Conservation (phyloP, 2,797 vertebrate genomes). For the Pterois miles region DNA sequence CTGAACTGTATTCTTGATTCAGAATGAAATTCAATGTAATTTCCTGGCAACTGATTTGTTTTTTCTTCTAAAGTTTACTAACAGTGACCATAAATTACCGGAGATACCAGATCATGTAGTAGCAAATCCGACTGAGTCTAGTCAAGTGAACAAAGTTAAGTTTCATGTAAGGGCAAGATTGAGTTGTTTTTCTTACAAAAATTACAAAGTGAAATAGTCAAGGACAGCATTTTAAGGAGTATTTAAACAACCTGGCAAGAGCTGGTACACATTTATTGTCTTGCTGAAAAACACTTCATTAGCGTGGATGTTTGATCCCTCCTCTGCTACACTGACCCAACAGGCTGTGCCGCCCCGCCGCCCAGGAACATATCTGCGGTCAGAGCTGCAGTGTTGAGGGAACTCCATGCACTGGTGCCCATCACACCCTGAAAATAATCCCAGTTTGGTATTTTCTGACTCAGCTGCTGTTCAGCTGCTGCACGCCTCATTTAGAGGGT, state of each 20-base stretch:
- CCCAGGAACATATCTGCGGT: slow-evolving; percentile 12
- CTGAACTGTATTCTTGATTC: too few species aligned
- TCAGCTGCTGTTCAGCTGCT: slow-evolving; percentile 65
- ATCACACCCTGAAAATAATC: slow-evolving; percentile 55
- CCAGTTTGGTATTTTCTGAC: slow-evolving; percentile 41
- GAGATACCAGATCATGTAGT: neutral
- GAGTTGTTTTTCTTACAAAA: neutral
- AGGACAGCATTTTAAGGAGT: neutral
- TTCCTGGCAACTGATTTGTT: too few species aligned
- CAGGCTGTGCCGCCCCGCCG: neutral
- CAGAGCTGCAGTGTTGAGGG: slow-evolving; percentile 5
- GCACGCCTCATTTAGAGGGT: neutral
- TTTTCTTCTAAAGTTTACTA: neutral
- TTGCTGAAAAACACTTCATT: neutral
- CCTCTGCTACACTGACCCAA: neutral
- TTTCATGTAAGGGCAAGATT: neutral
- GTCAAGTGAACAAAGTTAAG: neutral
- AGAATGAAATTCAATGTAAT: too few species aligned
- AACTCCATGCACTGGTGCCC: slow-evolving; percentile 14
- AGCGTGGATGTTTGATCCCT: neutral
- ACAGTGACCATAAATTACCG: neutral
- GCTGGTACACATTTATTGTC: neutral
- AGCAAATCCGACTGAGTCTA: neutral
- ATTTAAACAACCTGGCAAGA: neutral
- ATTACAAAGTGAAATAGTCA: neutral